Evolutionary conservation across 1,140 invertebrate genomes (phyloP).

Genomic region (Bombyx mandarina): DNA sequence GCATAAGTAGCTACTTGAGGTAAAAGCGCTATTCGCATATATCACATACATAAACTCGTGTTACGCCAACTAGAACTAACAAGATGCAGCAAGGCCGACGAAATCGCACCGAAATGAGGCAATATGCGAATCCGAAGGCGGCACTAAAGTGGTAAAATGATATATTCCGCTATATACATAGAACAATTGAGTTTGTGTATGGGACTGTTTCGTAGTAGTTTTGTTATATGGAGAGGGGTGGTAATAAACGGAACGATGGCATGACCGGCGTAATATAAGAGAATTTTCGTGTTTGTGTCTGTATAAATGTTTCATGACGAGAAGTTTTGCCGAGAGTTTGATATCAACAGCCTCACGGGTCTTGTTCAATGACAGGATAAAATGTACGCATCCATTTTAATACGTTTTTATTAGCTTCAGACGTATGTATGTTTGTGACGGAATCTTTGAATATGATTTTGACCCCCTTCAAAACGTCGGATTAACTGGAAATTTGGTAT

Average conservation of each 20-base stretch:
- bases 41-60: conserved; percentile 1
- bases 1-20: too few species aligned
- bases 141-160: conserved; percentile 26
- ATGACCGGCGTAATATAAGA: conserved; percentile 9
- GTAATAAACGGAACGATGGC: conserved; percentile 29
- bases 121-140: conserved; percentile 16
- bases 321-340: too few species aligned
- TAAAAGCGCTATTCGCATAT: not conserved
- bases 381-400: too few species aligned
- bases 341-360: too few species aligned
- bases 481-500: too few species aligned
- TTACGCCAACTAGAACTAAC: conserved; percentile 7
- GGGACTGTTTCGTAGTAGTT: conserved; percentile 24
- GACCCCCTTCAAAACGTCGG: too few species aligned
- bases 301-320: too few species aligned
- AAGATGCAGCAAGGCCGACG: conserved; percentile 11
- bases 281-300: too few species aligned
- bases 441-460: too few species aligned
- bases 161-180: conserved; percentile 15
- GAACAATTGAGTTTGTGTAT: conserved; percentile 26
- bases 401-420: too few species aligned
- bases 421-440: too few species aligned
- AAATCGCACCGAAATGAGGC: conserved; percentile 15
- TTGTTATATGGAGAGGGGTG: conserved; percentile 23
- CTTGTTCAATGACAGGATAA: too few species aligned